These are phyloP conservation scores for Sebastes steindachneri DNA, from an alignment of 2,797 vertebrate genomes.

Conservation along the genomic window DNA sequence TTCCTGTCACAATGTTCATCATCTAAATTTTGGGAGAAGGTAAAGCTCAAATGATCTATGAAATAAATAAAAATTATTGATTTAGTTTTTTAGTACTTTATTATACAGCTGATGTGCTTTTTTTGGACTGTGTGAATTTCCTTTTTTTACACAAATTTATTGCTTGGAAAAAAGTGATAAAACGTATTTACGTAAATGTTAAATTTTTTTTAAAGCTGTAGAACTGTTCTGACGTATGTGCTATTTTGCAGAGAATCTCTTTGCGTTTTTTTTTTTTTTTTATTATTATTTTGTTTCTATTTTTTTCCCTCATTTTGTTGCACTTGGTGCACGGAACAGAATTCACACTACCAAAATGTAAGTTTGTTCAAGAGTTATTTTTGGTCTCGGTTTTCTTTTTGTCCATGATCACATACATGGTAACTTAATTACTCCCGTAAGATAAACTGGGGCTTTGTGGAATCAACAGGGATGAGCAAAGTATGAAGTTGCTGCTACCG, in stretches of 20 bases:
- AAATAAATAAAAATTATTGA: constrained; percentile 87
- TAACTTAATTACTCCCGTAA: constrained; percentile 83
- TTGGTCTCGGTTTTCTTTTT: constrained; percentile 58
- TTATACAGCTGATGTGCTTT: constrained; percentile 97
- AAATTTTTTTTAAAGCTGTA: constrained; percentile 89
- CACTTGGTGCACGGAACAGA: constrained; percentile 86
- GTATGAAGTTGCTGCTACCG: constrained; percentile 99
- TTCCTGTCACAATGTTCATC: constrained; percentile 87
- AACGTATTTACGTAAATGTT: constrained; percentile 87
- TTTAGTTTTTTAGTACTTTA: constrained; percentile 99
- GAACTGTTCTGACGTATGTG: constrained; percentile 90
- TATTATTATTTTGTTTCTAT: constrained; percentile 30
- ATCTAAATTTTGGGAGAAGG: constrained; percentile 85
- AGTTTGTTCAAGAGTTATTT: constrained; percentile 77
- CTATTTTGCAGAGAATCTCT: constrained; percentile 86
- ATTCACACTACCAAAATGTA: constrained; percentile 78
- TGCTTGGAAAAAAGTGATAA: constrained; percentile 86
- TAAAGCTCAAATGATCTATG: constrained; percentile 85
- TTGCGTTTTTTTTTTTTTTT: constrained; percentile 31
- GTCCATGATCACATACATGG: constrained; percentile 76
- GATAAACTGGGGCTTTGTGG: constrained; percentile 88
- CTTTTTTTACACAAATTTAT: constrained; percentile 89
- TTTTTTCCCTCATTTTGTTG: constrained; percentile 68
- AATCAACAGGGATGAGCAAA: constrained; percentile 99
- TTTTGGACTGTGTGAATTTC: constrained; percentile 96